phyloP scores from a whole-genome alignment of 2,888 invertebrate species.

The Cerastis leucographa region DNA sequence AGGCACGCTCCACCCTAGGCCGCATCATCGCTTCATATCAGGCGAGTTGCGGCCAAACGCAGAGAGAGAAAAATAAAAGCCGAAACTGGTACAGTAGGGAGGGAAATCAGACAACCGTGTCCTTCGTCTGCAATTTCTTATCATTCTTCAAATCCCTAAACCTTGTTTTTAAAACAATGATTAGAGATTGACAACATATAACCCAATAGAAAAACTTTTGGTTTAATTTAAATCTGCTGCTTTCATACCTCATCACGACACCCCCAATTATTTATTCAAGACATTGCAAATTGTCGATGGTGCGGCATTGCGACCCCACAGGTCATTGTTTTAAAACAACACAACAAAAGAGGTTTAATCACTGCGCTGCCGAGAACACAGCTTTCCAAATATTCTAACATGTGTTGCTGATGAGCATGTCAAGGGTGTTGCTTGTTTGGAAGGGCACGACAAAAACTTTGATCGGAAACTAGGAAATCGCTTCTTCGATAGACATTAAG shows the following conservation, averaged over 20 bases:
- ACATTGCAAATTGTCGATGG: slow-evolving; percentile 78
- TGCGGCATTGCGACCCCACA: slow-evolving; percentile 56
- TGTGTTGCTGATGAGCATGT: slow-evolving; percentile 18
- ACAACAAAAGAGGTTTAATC: slow-evolving; percentile 68
- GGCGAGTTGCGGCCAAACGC: too few relatives aligned
- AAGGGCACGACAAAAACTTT: neutral
- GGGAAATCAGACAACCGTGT: neutral
- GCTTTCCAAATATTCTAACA: slow-evolving; percentile 26
- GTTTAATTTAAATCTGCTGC: slow-evolving; percentile 15
- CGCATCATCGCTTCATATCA: too few relatives aligned
- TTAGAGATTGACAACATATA: neutral
- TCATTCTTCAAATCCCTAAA: neutral
- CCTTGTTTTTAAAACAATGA: neutral
- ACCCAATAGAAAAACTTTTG: neutral
- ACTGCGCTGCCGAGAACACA: slow-evolving; percentile 37
- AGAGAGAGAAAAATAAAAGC: neutral
- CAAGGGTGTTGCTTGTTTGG: neutral
- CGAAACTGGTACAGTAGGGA: neutral
- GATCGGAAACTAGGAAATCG: neutral
- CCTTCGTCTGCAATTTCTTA: neutral
- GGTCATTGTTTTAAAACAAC: slow-evolving; percentile 75
- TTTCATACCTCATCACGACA: slow-evolving; percentile 59
- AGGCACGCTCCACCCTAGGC: too few relatives aligned
- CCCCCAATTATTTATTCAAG: slow-evolving; percentile 83
- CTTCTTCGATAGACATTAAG: neutral